Base-by-base conservation (phyloP, 2,113 vertebrate genomes). In the Desmodus rotundus region DNA sequence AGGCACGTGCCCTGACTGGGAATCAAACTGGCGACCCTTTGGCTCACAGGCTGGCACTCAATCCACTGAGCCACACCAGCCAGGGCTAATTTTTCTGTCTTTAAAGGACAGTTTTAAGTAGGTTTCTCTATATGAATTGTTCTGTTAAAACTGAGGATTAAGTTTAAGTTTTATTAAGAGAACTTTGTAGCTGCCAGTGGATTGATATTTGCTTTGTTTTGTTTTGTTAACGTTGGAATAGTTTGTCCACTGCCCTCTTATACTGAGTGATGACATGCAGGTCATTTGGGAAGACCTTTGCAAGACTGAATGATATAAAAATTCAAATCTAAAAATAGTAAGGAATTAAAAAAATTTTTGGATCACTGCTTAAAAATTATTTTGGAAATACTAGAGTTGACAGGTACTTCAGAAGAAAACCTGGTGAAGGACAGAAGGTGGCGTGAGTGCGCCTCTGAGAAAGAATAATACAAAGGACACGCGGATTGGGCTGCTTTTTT, bases 241-340 rank as follows among this genome's bases (percentile, higher is more conserved):
- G 19, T 52, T 91, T 76, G 43, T 74, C 38, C 20, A 52, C 15
- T 77, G 38, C 19, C 88, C 17, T 63, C 31, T 61, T 65, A 36
- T 4, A 45, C 31, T 89, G 63, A 72, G n/a, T 78, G 19, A 47
- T 43, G 28, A 76, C 19, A 54, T 56, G 17, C 33, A 82, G 54
- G 31, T 85, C 20, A 73, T 76, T 81, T 31, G n/a, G 47, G 43
- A 56, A 84, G 76, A 89, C 3, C 10, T 77, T 88, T 54, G 47
- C 20, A 70, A 67, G 61, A n/a, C 8, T 7, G 22, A 89, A 72
- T 73, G 73, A 45, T 36, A 7, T 54, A 68, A 89, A 78, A 87
- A 76, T 91, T 81, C 7, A 96, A 73, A 77, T 89, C 36, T 80
- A 70, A 80, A 87, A 90, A 54, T 86, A 80, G 50, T 38, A 58